Evolutionary conservation across 2,797 vertebrate genomes (phyloP).

Genomic region (Zalophus californianus): DNA sequence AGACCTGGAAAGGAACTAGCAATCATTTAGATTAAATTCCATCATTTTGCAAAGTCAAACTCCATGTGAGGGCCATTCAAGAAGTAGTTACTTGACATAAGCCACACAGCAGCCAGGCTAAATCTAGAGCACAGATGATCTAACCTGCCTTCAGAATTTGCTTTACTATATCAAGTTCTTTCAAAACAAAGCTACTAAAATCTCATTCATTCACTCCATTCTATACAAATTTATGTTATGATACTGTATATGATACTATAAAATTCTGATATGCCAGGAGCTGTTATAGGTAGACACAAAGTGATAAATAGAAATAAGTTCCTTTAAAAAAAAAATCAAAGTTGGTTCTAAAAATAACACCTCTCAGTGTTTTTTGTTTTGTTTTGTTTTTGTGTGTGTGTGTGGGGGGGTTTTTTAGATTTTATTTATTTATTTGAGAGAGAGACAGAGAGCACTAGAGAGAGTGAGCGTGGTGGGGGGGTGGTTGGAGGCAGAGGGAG

Average conservation of each 20-base stretch:
- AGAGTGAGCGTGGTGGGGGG: too few species aligned
- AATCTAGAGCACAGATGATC: not conserved
- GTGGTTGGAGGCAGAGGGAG: too few species aligned
- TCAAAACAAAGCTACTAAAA: conserved; percentile 24
- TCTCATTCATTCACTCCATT: conserved; percentile 30
- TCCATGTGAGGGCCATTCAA: not conserved
- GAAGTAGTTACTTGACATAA: not conserved
- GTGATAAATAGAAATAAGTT: conserved; percentile 33
- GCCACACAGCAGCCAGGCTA: not conserved
- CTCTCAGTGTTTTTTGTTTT: not conserved
- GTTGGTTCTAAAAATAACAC: not conserved
- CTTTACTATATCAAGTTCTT: not conserved
- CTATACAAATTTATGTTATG: not conserved
- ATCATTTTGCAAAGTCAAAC: conserved; percentile 46
- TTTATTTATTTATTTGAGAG: too few species aligned
- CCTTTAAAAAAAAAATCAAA: not conserved
- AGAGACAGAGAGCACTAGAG: too few species aligned
- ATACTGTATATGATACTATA: not conserved
- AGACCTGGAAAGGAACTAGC: not conserved
- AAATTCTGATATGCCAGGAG: not conserved
- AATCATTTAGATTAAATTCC: conserved; percentile 23
- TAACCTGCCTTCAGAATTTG: not conserved
- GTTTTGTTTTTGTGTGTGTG: too few species aligned
- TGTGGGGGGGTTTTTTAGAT: too few species aligned
- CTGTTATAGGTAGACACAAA: not conserved